A percentile compares a stretch with the other conserved stretches of the same genome.
Evolutionary conservation across 2,888 invertebrate species (phyloP).

Genomic region (Macrosiphum euphorbiae): DNA sequence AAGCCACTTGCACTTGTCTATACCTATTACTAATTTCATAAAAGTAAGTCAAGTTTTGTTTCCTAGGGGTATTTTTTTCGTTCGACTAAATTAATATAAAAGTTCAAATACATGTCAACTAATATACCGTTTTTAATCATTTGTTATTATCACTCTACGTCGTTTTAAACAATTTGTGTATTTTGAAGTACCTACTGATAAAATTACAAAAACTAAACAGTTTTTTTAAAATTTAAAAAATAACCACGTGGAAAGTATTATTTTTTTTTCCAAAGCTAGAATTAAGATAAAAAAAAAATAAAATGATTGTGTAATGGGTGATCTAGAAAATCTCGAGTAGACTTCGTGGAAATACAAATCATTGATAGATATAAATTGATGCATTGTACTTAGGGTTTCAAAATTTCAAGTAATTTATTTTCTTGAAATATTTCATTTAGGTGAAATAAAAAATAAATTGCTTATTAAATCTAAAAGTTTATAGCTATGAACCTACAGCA

Average conservation of each 20-base stretch:
- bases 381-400: not conserved
- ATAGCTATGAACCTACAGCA: no score
- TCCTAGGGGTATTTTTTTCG: not conserved
- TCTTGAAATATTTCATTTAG: no score
- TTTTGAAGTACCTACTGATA: not conserved
- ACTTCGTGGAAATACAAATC: not conserved
- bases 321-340: not conserved
- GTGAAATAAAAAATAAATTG: no score
- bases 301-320: not conserved
- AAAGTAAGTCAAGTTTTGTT: not conserved
- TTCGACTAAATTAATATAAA: not conserved
- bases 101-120: not conserved
- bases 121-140: not conserved
- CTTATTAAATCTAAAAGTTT: no score
- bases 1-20: not conserved
- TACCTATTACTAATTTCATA: not conserved
- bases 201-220: not conserved
- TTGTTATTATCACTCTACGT: not conserved
- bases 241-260: not conserved
- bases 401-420: no score
- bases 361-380: not conserved
- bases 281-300: not conserved
- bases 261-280: not conserved
- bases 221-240: not conserved
- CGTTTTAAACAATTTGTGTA: not conserved